phyloP scores from a whole-genome alignment of 2,113 vertebrate genomes.

The Ornithorhynchus anatinus region DNA sequence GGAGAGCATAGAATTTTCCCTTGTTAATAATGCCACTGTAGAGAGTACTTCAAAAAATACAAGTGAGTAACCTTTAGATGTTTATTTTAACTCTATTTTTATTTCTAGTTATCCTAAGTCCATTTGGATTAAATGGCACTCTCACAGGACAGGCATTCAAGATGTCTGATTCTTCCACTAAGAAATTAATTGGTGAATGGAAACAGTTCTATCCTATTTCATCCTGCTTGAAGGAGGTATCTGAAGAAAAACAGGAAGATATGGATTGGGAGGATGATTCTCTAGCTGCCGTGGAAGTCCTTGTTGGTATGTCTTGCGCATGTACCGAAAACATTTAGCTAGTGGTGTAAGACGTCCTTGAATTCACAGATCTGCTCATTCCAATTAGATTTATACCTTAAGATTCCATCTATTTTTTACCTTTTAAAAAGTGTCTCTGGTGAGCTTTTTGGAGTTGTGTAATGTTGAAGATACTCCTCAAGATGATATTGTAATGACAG shows the following conservation, averaged over 20 bases:
- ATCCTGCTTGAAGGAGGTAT: conserved; percentile 83
- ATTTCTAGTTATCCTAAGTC: conserved; percentile 92
- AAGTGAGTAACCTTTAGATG: neutral
- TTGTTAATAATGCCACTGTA: no score
- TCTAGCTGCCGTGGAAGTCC: conserved; percentile 95
- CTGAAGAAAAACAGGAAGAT: conserved; percentile 90
- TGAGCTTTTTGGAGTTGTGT: no score
- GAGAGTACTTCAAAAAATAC: no score
- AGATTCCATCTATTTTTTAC: no score
- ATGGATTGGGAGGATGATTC: conserved; percentile 99
- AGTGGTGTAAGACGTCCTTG: no score
- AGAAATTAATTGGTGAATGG: conserved; percentile 98
- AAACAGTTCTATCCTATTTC: conserved; percentile 98
- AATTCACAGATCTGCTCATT: no score
- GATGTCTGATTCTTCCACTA: conserved; percentile 93
- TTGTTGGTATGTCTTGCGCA: conserved; percentile 85
- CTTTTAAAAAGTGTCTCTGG: no score
- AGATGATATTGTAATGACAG: no score
- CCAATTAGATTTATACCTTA: no score
- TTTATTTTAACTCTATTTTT: conserved; percentile 29
- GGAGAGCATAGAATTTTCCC: neutral
- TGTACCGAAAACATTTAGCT: no score
- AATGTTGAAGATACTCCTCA: no score
- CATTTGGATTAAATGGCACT: conserved; percentile 94
- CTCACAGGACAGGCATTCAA: conserved; percentile 98